These are phyloP conservation scores for Echinometra lucunter DNA, from an alignment of 53 echinoderm and acorn worm species.

Conservation along the genomic window DNA sequence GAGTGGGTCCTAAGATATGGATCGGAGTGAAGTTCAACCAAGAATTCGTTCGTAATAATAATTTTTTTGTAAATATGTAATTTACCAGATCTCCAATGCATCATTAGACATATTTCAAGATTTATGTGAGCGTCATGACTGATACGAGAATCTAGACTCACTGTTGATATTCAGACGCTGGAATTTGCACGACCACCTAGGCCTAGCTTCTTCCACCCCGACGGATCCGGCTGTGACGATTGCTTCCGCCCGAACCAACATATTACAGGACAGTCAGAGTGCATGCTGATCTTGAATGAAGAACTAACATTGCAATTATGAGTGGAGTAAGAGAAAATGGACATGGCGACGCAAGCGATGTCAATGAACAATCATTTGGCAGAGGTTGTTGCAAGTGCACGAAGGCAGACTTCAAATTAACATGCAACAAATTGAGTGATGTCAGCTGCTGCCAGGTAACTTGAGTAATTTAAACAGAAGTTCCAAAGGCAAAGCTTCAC, in stretches of 20 bases:
- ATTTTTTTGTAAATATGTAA: neutral
- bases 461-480: neutral
- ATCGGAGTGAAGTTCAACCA: neutral
- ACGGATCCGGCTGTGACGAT: neutral
- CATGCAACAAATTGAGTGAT: constrained; percentile 34
- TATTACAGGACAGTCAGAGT: too few species aligned
- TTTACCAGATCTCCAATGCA: neutral
- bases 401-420: constrained; percentile 23
- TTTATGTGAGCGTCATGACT: neutral
- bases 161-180: neutral
- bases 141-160: neutral
- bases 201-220: neutral
- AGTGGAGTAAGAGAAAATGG: neutral
- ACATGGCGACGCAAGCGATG: neutral
- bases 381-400: neutral
- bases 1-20: too few species aligned
- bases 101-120: neutral
- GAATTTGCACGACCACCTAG: too few species aligned
- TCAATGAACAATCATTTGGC: neutral
- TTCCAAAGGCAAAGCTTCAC: too few species aligned
- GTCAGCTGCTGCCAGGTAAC: constrained; percentile 44
- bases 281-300: too few species aligned
- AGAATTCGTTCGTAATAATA: too few species aligned
- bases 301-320: neutral
- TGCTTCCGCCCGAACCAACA: neutral